A percentile compares a stretch with the other conserved stretches of the same genome.
These are phyloP conservation scores for Chymomyza caudatula DNA, from an alignment of 2,888 invertebrate genomes.

Conservation along the genomic window DNA sequence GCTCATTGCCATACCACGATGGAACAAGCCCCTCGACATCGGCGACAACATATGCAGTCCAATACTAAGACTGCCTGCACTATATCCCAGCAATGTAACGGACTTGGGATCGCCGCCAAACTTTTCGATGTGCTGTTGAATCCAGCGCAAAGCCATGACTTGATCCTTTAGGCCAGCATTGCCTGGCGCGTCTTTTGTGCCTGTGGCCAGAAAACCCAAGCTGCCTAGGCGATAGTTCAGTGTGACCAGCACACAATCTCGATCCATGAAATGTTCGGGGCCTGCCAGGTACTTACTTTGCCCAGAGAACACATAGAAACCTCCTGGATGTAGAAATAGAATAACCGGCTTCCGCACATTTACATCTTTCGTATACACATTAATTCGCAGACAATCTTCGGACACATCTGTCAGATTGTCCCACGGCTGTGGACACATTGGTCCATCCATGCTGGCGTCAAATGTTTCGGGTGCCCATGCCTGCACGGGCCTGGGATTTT, in stretches of 20 bases:
- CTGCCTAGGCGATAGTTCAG: conserved; percentile 79
- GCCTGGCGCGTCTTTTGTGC: conserved; percentile 79
- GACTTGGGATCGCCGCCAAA: conserved; percentile 80
- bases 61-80: conserved; percentile 79
- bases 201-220: conserved; percentile 78
- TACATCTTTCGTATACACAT: conserved; percentile 76
- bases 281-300: conserved; percentile 79
- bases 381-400: conserved; percentile 80
- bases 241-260: conserved; percentile 78
- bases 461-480: conserved; percentile 75
- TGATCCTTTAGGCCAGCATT: conserved; percentile 80
- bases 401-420: conserved; percentile 70
- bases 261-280: conserved; percentile 78
- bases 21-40: conserved; percentile 84
- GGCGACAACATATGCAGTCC: conserved; percentile 82
- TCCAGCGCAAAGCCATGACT: conserved; percentile 79
- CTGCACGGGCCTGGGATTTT: conserved; percentile 76
- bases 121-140: conserved; percentile 77
- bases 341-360: conserved; percentile 74
- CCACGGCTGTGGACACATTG: neutral
- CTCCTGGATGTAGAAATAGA: conserved; percentile 80
- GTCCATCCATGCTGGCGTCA: neutral
- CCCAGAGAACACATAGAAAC: conserved; percentile 79
- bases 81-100: conserved; percentile 79
- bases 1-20: conserved; percentile 84